Conservation (phyloP, 1,140 invertebrate species). For the Drosophila biarmipes region DNA sequence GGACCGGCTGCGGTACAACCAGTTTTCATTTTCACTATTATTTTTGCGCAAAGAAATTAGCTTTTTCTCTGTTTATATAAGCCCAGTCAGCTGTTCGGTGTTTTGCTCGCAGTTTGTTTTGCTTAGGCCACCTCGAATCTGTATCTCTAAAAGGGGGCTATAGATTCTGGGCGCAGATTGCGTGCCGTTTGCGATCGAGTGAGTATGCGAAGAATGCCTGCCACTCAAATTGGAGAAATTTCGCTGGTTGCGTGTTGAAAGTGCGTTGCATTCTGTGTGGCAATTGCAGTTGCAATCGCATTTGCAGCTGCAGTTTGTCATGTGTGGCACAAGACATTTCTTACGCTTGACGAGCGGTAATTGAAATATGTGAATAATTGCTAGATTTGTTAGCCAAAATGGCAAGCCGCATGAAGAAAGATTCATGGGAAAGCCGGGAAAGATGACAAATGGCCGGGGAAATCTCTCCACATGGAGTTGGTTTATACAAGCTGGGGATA, state of each 20-base stretch:
- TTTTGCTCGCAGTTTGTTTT: slow-evolving; percentile 59
- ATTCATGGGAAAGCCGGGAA: slow-evolving; percentile 8
- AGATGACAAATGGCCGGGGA: slow-evolving; percentile 15
- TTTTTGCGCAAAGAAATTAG: slow-evolving; percentile 55
- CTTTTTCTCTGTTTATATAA: slow-evolving; percentile 33
- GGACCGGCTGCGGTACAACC: slow-evolving; percentile 51
- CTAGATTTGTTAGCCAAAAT: slow-evolving; percentile 65
- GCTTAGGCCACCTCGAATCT: slow-evolving; percentile 27
- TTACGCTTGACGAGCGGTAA: slow-evolving; percentile 66
- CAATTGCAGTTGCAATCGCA: slow-evolving; percentile 34
- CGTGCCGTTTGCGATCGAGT: slow-evolving; percentile 30
- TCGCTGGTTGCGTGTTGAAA: slow-evolving; percentile 51
- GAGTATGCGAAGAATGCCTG: slow-evolving; percentile 52
- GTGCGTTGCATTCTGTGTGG: slow-evolving; percentile 57
- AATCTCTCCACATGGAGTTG: slow-evolving; percentile 11
- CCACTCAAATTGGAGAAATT: slow-evolving; percentile 62
- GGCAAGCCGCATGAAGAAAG: slow-evolving; percentile 34
- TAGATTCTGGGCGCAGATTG: slow-evolving; percentile 55
- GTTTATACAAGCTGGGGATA: neutral
- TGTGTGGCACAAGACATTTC: slow-evolving; percentile 61
- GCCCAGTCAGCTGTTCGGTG: slow-evolving; percentile 69
- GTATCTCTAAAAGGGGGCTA: slow-evolving; percentile 16
- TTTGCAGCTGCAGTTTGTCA: slow-evolving; percentile 76
- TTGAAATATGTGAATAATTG: slow-evolving; percentile 73
- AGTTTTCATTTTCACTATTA: slow-evolving; percentile 62